Conservation (phyloP, 2,888 invertebrate genomes). For the Creontiades dilutus region DNA sequence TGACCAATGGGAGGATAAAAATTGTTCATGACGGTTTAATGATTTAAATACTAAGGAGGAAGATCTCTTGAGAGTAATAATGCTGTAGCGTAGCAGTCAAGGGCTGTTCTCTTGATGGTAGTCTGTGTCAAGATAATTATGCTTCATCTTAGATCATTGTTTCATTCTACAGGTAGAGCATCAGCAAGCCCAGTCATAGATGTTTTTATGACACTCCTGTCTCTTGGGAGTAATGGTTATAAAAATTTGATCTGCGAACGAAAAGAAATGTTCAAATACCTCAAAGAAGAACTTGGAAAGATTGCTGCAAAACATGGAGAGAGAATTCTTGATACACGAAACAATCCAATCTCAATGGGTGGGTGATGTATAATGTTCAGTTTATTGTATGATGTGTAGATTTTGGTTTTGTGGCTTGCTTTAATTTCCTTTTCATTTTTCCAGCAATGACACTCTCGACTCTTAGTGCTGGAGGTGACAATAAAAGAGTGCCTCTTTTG, state of each 20-base stretch:
- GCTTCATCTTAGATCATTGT: not conserved
- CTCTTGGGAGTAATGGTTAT: slow-evolving; percentile 84
- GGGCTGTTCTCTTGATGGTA: no score
- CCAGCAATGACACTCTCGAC: slow-evolving; percentile 79
- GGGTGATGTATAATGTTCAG: not conserved
- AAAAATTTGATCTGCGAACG: slow-evolving; percentile 82
- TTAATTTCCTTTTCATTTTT: slow-evolving; percentile 6
- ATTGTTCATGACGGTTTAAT: no score
- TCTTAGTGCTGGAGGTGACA: slow-evolving; percentile 77
- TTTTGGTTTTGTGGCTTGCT: not conserved
- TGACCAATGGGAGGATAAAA: no score
- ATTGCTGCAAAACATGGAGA: slow-evolving; percentile 82
- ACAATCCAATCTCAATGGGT: slow-evolving; percentile 87
- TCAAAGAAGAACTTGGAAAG: slow-evolving; percentile 81
- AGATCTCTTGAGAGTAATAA: no score
- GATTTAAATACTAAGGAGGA: no score
- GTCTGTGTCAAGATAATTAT: not conserved
- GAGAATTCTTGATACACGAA: slow-evolving; percentile 81
- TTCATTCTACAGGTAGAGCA: slow-evolving; percentile 82
- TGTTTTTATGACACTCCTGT: slow-evolving; percentile 87
- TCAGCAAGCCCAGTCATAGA: slow-evolving; percentile 86
- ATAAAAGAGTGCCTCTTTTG: slow-evolving; percentile 81
- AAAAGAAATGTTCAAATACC: slow-evolving; percentile 82
- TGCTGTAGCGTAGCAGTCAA: no score
- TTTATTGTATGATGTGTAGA: not conserved